Evolutionary conservation across 92 coral and sea anemone species (phyloP), one percentile per base, ranked within the genome.

Genomic region (Hydrozoanthus gracilis): DNA sequence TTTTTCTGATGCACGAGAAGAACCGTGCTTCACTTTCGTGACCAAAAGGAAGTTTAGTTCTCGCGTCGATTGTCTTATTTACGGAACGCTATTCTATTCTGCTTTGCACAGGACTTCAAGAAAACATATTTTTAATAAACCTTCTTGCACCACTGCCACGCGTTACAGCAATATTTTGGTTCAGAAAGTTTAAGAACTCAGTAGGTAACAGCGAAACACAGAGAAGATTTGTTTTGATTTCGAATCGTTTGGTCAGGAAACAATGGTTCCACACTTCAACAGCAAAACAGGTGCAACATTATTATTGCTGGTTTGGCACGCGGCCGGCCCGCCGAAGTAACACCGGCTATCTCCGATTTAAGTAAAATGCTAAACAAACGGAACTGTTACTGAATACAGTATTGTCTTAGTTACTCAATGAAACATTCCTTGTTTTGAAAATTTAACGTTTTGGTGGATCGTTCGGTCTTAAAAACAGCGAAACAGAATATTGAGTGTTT

Each of bases 161-260:
- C 74, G 15, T 51, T 80, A 1, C 11, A 80, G 61, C 51, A 16
- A 80, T 65, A n/a, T 48, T 65, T 80, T 80, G 73, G 66, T 48
- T 80, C 85, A 58, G 74, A 51, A 80, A 80, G 60, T 65, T 80
- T 58, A 49, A 80, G 64, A 80, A 18, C 73, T 80, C 85, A 80
- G 85, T 65, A 62, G 85, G 85, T 62, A 80, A 4, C 60, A 10
- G 27, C 14, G 73, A 64, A 7, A 9, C 7, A 46, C 85, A 14
- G 17, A 80, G n/a, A 47, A 8, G 46, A 51, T 65, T 80, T 80
- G 61, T 65, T 48, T 80, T 80, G 55, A 80, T 47, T 80, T 14
- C 12, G 74, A 65, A 64, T 64, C 84, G 54, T 12, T 80, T 16
- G 61, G 69, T 60, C 18, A 51, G 60, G 71, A 67, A 47, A 62